Base-by-base conservation (phyloP, 2,797 vertebrate genomes). In the Tapirus indicus region DNA sequence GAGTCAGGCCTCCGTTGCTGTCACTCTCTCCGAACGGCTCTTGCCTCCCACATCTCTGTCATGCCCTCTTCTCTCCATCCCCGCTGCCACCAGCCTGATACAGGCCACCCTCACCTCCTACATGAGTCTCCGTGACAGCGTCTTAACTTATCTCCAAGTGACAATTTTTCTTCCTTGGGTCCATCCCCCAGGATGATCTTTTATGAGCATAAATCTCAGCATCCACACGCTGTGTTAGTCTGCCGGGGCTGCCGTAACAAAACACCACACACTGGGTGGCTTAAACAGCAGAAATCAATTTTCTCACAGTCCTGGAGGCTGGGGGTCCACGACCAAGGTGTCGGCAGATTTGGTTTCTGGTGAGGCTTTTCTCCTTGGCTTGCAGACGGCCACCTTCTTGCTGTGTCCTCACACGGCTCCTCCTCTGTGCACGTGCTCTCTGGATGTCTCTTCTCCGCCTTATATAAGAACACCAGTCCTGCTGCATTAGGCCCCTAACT, bases 251-350 rank as follows among this genome's bases (percentile, higher is more conserved):
- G n/a, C 68, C 20, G 5, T 21, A 64, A 35, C 72, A 60, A 85
- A 93, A 35, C 25, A 21, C 29, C 4, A 62, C 68, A n/a, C 44
- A 21, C 1, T 10, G 29, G 68, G 64, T 6, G 47, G 35, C 27
- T 86, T 68, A 62, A 62, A 71, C 49, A 84, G 52, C 16, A 83
- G 44, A 83, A 82, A 68, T 21, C 35, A 54, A 62, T 78, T 88
- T 88, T 91, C 20, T 35, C 60, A 60, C 16, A 75, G 54, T 47
- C 32, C 60, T n/a, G 35, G 71, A 85, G 71, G 72, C 20, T 66
- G 18, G 3, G 62, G 11, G 79, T 35, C 56, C 54, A 86, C 85
- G 80, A 66, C 49, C 68, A 72, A 92, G 69, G 69, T 16, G 27
- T 29, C 69, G 21, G 56, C 38, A 25, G 27, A 10, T 49, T n/a